Evolutionary conservation across 1,140 invertebrate species (phyloP), one percentile per base, ranked within the genome.

Genomic region (Marisa cornuarietis): DNA sequence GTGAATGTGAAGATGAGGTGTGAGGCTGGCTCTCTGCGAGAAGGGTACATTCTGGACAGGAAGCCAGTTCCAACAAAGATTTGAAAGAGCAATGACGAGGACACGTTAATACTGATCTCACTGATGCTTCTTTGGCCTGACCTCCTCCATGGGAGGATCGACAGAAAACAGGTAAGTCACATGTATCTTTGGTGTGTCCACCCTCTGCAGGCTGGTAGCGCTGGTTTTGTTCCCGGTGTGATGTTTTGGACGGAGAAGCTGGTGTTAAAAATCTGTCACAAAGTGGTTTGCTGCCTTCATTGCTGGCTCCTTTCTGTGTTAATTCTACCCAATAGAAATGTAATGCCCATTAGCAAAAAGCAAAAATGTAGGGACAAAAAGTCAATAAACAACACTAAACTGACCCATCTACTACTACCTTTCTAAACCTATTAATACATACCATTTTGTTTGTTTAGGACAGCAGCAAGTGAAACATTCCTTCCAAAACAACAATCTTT

Each of bases 41-140:
- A 42, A 77, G 65, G 16, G 63, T 69, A 26, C 76, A 77, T 65
- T 77, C 76, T 54, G 76, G 63, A 54, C 76, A 77, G 8, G 76
- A 77, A 18, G 58, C 22, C 22, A 63, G 7, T 13, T 77, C 76
- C 16, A 65, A 69, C n/a, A 51, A 24, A 5, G 76, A 54, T 26
- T 51, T 77, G 13, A 68, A 42, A 65, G 62, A 42, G 16, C 42
- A 49, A 26, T 77, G 76, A 51, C 76, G 76, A 10, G 76, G 76
- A n/a, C 76, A 77, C 42, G 76, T 51, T 54, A 77, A 69, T 51
- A 77, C 63, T 66, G 76, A 58, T 58, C 54, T 58, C 54, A 58
- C 54, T 58, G 54, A 58, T 58, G 65, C 18, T 63, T 22, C 49
- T 77, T n/a, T 11, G 54, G 31, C 63, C 18, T 52, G 26, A 20